phyloP scores from a whole-genome alignment of 2,113 vertebrate species.

The Chascanopsetta lugubris region DNA sequence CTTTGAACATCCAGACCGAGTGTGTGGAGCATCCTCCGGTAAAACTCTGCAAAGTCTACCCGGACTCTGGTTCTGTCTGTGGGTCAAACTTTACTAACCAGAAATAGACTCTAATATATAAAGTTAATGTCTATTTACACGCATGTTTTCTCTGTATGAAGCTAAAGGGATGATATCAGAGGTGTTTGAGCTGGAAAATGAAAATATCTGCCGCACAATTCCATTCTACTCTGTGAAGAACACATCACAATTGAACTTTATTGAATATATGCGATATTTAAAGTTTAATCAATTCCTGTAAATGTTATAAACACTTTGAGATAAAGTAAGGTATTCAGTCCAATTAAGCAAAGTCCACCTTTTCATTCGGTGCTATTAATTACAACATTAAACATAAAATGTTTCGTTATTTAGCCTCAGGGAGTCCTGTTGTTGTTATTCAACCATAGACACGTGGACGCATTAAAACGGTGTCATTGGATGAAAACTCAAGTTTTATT shows the following conservation, averaged over 20 bases:
- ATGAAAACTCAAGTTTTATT: fast-evolving
- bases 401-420: fast-evolving
- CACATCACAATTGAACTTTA: not conserved
- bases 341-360: fast-evolving
- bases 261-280: not conserved
- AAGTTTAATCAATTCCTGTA: fast-evolving
- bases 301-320: fast-evolving
- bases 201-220: too few relatives aligned
- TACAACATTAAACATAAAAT: fast-evolving
- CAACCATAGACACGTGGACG: conserved; percentile 8
- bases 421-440: not conserved
- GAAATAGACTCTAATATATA: too few relatives aligned
- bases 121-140: not conserved
- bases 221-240: not conserved
- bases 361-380: not conserved
- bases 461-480: not conserved
- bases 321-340: fast-evolving
- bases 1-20: conserved; percentile 79
- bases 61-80: too few relatives aligned
- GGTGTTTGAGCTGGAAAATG: not conserved
- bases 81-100: not conserved
- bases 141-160: not conserved
- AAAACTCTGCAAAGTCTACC: conserved; percentile 12
- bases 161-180: not conserved
- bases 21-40: conserved; percentile 90